phyloP scores from a whole-genome alignment of 2,888 invertebrate genomes.

The Thymelicus sylvestris region DNA sequence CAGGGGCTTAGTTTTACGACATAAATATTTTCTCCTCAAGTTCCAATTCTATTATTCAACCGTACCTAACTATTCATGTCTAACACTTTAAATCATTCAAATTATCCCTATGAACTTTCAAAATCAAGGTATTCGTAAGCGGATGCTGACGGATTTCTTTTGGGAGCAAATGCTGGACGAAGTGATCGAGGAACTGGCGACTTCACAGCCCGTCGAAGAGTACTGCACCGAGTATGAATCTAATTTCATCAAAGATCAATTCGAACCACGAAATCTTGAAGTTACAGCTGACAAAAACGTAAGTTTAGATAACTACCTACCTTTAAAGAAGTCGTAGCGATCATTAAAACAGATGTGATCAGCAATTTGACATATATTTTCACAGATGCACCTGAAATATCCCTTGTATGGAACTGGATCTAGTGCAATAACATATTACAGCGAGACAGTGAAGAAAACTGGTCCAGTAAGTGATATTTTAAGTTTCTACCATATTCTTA shows the following conservation, averaged over 20 bases:
- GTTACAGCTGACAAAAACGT: slow-evolving; percentile 71
- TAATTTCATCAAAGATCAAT: slow-evolving; percentile 68
- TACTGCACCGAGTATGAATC: slow-evolving; percentile 77
- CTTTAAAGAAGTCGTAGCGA: no score
- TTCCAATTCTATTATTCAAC: no score
- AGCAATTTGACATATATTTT: neutral
- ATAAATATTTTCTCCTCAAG: no score
- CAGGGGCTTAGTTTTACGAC: no score
- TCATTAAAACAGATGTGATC: neutral
- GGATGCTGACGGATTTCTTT: slow-evolving; percentile 76
- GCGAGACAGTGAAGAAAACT: slow-evolving; percentile 65
- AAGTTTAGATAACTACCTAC: slow-evolving; percentile 37
- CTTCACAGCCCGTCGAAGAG: slow-evolving; percentile 64
- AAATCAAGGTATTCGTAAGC: slow-evolving; percentile 67
- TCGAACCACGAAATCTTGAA: slow-evolving; percentile 69
- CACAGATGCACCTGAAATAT: slow-evolving; percentile 75
- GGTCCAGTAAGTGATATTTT: slow-evolving; percentile 64
- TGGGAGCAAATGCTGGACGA: slow-evolving; percentile 82
- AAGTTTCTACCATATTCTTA: no score
- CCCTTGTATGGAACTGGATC: slow-evolving; percentile 80
- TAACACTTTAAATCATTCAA: no score
- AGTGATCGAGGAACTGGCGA: slow-evolving; percentile 73
- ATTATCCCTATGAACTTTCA: neutral
- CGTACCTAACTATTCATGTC: no score
- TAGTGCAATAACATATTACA: slow-evolving; percentile 76